Evolutionary conservation across 2,797 vertebrate genomes (phyloP).

Genomic region (Danio tinwini): DNA sequence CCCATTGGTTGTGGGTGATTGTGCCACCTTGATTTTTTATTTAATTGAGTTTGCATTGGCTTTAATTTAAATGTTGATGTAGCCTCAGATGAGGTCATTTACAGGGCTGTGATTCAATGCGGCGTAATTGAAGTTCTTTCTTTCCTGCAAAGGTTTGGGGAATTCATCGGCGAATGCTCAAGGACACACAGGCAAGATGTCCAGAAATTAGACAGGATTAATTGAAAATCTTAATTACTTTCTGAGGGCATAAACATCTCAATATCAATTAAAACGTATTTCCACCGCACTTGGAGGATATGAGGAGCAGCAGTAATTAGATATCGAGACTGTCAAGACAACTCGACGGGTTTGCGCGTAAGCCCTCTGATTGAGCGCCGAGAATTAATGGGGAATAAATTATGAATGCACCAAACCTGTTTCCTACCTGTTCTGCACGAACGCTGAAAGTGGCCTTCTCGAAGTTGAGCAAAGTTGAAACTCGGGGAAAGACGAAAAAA

Average conservation of each 20-base stretch:
- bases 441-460: constrained; percentile 73
- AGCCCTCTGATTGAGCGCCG: constrained; percentile 77
- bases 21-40: constrained; percentile 65
- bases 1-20: constrained; percentile 61
- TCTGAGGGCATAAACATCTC: constrained; percentile 86
- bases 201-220: constrained; percentile 86
- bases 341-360: constrained; percentile 76
- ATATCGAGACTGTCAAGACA: constrained; percentile 80
- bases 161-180: constrained; percentile 81
- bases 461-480: constrained; percentile 84
- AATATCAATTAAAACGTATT: constrained; percentile 87
- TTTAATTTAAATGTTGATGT: constrained; percentile 81
- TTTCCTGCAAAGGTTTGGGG: constrained; percentile 75
- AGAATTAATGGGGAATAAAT: constrained; percentile 79
- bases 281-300: constrained; percentile 82
- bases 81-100: constrained; percentile 78
- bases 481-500: constrained; percentile 64
- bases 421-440: constrained; percentile 74
- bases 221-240: constrained; percentile 89
- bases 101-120: constrained; percentile 73
- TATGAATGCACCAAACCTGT: constrained; percentile 74
- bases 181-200: constrained; percentile 83
- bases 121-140: constrained; percentile 80
- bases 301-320: constrained; percentile 84
- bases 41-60: constrained; percentile 77